These are phyloP conservation scores for Drosophila subobscura DNA, from an alignment of 1,140 invertebrate genomes.

Conservation along the genomic window DNA sequence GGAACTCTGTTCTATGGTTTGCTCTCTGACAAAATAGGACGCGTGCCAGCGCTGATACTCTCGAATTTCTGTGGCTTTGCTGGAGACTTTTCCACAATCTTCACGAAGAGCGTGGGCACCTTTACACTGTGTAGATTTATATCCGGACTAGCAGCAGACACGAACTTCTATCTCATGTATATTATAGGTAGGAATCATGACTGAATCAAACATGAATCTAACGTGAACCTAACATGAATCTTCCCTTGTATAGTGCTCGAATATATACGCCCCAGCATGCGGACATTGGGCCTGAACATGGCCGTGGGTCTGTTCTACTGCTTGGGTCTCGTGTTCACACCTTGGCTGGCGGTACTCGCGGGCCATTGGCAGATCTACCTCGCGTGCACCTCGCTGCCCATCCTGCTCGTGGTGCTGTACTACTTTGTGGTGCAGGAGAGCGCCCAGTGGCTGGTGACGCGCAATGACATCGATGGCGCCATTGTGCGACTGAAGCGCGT, in stretches of 20 bases:
- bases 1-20: conserved; percentile 86
- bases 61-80: conserved; percentile 85
- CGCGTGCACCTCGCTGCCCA: conserved; percentile 85
- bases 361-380: conserved; percentile 85
- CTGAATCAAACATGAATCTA: not conserved
- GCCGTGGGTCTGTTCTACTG: conserved; percentile 87
- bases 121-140: conserved; percentile 85
- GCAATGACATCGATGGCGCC: conserved; percentile 85
- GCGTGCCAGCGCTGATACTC: conserved; percentile 85
- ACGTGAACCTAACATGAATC: not conserved
- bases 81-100: conserved; percentile 85
- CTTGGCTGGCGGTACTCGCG: conserved; percentile 85
- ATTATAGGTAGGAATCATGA: conserved; percentile 85
- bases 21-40: conserved; percentile 86
- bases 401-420: conserved; percentile 84
- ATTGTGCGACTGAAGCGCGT: conserved; percentile 85
- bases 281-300: conserved; percentile 86
- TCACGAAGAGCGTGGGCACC: conserved; percentile 83
- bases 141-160: conserved; percentile 86
- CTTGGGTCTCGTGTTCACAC: conserved; percentile 85
- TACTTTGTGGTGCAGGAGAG: conserved; percentile 86
- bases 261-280: conserved; percentile 86
- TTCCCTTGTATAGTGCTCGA: conserved; percentile 84
- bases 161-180: conserved; percentile 87
- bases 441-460: conserved; percentile 87